These are phyloP conservation scores for Crocallis elinguaria DNA, from an alignment of 2,888 invertebrate genomes.

Conservation along the genomic window DNA sequence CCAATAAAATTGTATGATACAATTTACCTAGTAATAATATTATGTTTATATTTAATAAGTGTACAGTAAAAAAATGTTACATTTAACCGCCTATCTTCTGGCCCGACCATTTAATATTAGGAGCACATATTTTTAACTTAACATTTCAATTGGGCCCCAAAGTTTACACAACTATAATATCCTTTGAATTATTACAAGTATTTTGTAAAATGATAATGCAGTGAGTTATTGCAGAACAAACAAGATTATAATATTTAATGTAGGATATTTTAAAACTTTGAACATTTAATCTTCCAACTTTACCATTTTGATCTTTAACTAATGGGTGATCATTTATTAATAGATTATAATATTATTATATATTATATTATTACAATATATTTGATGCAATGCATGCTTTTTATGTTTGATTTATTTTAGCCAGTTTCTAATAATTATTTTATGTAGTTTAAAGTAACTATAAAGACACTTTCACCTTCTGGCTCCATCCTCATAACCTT, in stretches of 20 bases:
- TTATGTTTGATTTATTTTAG: no score
- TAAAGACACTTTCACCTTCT: no score
- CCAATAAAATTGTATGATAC: neutral
- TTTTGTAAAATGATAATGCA: conserved; percentile 65
- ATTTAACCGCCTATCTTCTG: conserved; percentile 34
- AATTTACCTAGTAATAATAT: no score
- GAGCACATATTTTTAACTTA: conserved; percentile 62
- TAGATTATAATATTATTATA: neutral
- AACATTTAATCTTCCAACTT: neutral
- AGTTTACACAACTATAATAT: conserved; percentile 64
- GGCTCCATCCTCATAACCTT: no score
- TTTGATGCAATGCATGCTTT: no score
- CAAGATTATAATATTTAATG: conserved; percentile 40
- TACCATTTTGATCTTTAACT: conserved; percentile 1
- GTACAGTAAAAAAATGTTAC: neutral
- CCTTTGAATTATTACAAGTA: conserved; percentile 77
- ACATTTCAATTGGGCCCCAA: conserved; percentile 66
- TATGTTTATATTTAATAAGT: no score
- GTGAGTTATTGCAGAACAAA: conserved; percentile 73
- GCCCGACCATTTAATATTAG: conserved; percentile 46
- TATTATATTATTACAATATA: neutral
- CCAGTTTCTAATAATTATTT: no score
- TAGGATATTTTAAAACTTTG: conserved; percentile 5
- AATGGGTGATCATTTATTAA: neutral
- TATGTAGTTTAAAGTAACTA: no score